Evolutionary conservation across 1,140 invertebrate species (phyloP), one percentile per base, ranked within the genome.

Genomic region (Batillaria attramentaria): DNA sequence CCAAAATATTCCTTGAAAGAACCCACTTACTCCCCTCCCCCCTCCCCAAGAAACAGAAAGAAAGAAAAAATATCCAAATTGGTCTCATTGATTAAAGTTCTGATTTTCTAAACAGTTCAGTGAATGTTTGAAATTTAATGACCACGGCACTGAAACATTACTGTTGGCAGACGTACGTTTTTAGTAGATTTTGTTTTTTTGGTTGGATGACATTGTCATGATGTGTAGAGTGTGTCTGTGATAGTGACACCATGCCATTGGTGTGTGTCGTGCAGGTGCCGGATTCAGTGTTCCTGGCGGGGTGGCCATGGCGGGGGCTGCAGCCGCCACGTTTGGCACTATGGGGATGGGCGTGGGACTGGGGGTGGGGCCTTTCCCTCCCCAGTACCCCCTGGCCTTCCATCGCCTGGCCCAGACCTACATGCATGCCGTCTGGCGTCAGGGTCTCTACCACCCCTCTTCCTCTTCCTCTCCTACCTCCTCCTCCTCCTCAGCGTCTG

Each of bases 191-290:
- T n/a, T n/a, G n/a, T n/a, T n/a, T n/a, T n/a, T n/a, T n/a, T n/a
- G n/a, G n/a, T n/a, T n/a, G n/a, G n/a, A n/a, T n/a, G n/a, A n/a
- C n/a, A n/a, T n/a, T n/a, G n/a, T n/a, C n/a, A n/a, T n/a, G n/a
- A n/a, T n/a, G n/a, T n/a, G n/a, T n/a, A n/a, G n/a, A n/a, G n/a
- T n/a, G n/a, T n/a, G n/a, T n/a, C n/a, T n/a, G n/a, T n/a, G n/a
- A n/a, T n/a, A 70, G 39, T 70, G 68, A 70, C 68, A 57, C 73
- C 24, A 35, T 18, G 62, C n/a, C 20, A 50, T 75, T 75, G 43
- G 31, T 75, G 73, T 75, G 73, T 75, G 73, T 75, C 54, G 54
- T 75, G 73, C 73, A 75, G 73, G 73, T 75, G 73, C 73, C 73
- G 41, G 73, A 35, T 75, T 75, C 73, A 75, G 54, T 75, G 73